Base-by-base conservation (phyloP, 2,113 vertebrate species). In the Myotis lucifugus region DNA sequence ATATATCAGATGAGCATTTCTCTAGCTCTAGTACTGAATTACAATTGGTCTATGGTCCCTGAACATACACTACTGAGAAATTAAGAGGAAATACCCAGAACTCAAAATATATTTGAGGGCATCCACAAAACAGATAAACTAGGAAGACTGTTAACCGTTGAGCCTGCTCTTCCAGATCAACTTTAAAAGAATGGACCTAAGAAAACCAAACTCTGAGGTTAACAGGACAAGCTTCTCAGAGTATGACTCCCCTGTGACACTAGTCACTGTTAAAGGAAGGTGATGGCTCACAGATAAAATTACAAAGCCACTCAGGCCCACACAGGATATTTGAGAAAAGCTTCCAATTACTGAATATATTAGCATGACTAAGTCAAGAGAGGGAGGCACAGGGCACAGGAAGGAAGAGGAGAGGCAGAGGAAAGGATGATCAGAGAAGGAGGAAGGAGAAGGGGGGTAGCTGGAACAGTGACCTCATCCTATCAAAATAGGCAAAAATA, bases 341-440 rank as follows among this genome's bases (percentile, higher is more conserved):
- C 11, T 67, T 72, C 29, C 19, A 23, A 42, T 56, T 32, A 23
- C 40, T 77, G 56, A 87, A 64, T 64, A n/a, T 34, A 29, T 0
- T 15, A 85, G 72, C 61, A 34, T 32, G 79, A 72, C 61, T 54
- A n/a, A 42, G 37, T 69, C 52, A 46, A 64, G 66, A 67, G 52
- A 67, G 69, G 64, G 70, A 70, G 73, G 59, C 1, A 0, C 6
- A 29, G 56, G 37, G 17, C 27, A 79, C 37, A 90, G 93, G 79
- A 93, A 74, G 86, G 73, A 91, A 89, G 70, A n/a, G 91, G 19
- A 76, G 78, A 67, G 88, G 52, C 46, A 21, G 46, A 52, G 77
- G 88, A 52, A 74, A 61, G 25, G 42, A 46, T 9, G 23, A 48
- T 48, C 32, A 32, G 27, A 46, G 74, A 37, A 52, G 4, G 46